phyloP scores from a whole-genome alignment of 2,888 invertebrate genomes.

The Automeris io region DNA sequence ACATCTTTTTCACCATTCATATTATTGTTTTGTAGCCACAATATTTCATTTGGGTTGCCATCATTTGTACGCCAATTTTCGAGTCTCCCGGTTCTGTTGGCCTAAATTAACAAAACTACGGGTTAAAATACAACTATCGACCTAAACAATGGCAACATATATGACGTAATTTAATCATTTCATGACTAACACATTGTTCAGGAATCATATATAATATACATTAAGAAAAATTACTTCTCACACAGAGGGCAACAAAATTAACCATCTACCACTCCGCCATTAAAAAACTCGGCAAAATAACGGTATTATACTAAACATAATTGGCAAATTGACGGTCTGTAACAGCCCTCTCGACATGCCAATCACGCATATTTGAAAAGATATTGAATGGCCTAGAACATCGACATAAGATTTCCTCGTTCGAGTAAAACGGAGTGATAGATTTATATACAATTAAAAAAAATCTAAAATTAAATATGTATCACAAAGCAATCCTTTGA shows the following conservation, averaged over 20 bases:
- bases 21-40: too few relatives aligned
- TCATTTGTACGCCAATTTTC: constrained; percentile 5
- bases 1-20: too few relatives aligned
- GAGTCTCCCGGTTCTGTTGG: too few relatives aligned
- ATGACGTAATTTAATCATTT: constrained; percentile 55
- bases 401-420: background rate
- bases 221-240: constrained; percentile 15
- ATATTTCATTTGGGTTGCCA: too few relatives aligned
- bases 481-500: constrained; percentile 44
- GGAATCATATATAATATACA: constrained; percentile 37
- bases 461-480: constrained; percentile 58
- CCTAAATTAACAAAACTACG: constrained; percentile 42
- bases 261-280: background rate
- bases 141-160: constrained; percentile 72
- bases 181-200: constrained; percentile 59
- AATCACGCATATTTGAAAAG: too few relatives aligned
- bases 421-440: background rate
- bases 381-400: too few relatives aligned
- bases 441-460: constrained; percentile 12
- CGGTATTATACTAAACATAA: too few relatives aligned
- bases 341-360: too few relatives aligned
- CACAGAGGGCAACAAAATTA: constrained; percentile 1
- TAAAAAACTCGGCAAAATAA: too few relatives aligned
- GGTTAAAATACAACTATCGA: constrained; percentile 39
- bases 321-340: too few relatives aligned